Conservation (phyloP, 2,113 vertebrate species). For the Phrynocephalus versicolor region DNA sequence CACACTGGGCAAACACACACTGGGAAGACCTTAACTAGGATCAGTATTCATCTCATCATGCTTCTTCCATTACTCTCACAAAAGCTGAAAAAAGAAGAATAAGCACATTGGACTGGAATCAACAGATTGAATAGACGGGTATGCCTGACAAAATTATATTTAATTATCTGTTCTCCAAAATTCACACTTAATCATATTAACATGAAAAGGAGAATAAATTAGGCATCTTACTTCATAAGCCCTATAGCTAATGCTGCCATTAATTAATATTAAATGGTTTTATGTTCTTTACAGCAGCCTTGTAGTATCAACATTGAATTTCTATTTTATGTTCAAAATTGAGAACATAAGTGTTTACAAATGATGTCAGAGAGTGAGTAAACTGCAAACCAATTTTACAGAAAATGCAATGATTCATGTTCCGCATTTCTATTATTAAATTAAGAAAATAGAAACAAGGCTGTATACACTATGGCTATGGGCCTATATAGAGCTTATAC, state of each 20-base stretch:
- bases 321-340: conserved; percentile 26
- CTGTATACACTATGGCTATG: not conserved
- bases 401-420: not conserved
- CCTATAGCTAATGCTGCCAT: not conserved
- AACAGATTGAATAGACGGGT: not conserved
- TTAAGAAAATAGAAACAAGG: not conserved
- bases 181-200: no score
- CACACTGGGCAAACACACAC: not conserved
- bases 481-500: not conserved
- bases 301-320: conserved; percentile 11
- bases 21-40: not conserved
- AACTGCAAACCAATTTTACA: conserved; percentile 16
- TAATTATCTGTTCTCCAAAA: not conserved
- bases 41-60: not conserved
- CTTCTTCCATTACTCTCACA: not conserved
- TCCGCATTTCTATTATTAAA: not conserved
- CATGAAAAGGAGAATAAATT: no score
- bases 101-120: not conserved
- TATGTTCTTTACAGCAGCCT: not conserved
- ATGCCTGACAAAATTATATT: not conserved
- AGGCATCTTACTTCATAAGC: no score
- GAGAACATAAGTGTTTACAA: conserved; percentile 17
- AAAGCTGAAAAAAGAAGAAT: not conserved
- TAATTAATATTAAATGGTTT: conserved; percentile 9
- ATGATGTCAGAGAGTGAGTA: not conserved